A percentile compares a stretch with the other conserved stretches of the same genome.
phyloP scores from a whole-genome alignment of 2,888 invertebrate species.

The Meandrusa payeni region DNA sequence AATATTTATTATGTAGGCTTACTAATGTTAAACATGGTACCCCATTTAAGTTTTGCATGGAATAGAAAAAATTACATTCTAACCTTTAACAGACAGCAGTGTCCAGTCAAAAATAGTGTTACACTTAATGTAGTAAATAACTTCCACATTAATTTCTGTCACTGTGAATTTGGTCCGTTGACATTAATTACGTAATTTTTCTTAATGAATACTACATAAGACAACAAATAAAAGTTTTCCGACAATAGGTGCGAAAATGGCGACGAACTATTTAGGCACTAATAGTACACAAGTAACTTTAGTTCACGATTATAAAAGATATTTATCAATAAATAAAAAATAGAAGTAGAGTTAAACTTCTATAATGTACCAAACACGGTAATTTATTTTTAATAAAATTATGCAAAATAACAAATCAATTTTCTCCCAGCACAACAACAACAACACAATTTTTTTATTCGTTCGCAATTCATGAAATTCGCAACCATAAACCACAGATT shows the following conservation, averaged over 20 bases:
- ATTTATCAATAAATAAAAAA: slow-evolving; percentile 1
- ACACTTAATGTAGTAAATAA: slow-evolving; percentile 12
- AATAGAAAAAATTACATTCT: slow-evolving; percentile 20
- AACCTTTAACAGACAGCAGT: slow-evolving; percentile 42
- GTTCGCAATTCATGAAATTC: slow-evolving; percentile 25
- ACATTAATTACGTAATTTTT: slow-evolving; percentile 14
- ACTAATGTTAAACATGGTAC: too few relatives aligned
- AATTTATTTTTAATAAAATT: slow-evolving; percentile 3
- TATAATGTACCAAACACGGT: slow-evolving; percentile 9
- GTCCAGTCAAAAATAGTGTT: slow-evolving; percentile 40
- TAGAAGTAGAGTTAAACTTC: slow-evolving; percentile 5
- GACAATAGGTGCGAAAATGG: slow-evolving; percentile 47
- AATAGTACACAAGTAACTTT: slow-evolving; percentile 20
- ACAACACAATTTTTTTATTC: slow-evolving; percentile 27
- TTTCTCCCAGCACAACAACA: slow-evolving; percentile 26
- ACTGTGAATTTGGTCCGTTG: slow-evolving; percentile 7
- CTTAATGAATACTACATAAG: slow-evolving; percentile 8
- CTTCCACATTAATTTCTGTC: slow-evolving; percentile 21
- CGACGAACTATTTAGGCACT: slow-evolving; percentile 36
- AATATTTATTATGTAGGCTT: too few relatives aligned
- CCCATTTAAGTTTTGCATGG: too few relatives aligned
- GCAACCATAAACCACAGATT: slow-evolving; percentile 23
- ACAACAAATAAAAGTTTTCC: slow-evolving; percentile 29
- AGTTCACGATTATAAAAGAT: slow-evolving; percentile 12
- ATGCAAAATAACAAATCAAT: slow-evolving; percentile 16